A percentile compares a stretch with the other conserved stretches of the same genome.
These are phyloP conservation scores for Bombus breviceps DNA, from an alignment of 1,140 invertebrate species.

Conservation along the genomic window DNA sequence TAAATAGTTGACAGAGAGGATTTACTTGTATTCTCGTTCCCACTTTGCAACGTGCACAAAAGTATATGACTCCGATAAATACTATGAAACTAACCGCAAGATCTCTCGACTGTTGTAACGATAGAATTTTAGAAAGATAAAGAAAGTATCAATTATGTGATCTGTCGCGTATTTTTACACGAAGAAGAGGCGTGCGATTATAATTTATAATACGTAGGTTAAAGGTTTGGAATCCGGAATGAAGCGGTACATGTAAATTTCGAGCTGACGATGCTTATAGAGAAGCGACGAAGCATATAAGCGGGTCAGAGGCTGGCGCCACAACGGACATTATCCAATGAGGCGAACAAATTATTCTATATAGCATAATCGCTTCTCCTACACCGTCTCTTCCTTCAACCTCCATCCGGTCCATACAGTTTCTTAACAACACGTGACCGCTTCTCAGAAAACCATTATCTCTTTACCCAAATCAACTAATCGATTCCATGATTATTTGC, in stretches of 20 bases:
- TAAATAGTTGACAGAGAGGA: not conserved
- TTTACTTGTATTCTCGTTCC: not conserved
- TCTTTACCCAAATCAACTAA: conserved; percentile 25
- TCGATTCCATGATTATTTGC: conserved; percentile 4
- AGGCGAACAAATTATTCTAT: conserved; percentile 69
- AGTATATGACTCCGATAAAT: not conserved
- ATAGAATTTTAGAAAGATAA: no score
- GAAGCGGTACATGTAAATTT: conserved; percentile 42
- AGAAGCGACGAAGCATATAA: conserved; percentile 54
- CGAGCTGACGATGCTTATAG: conserved; percentile 29
- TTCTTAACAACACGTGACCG: conserved; percentile 49
- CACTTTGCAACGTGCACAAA: no score
- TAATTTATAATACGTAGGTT: not conserved
- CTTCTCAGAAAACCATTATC: conserved; percentile 56
- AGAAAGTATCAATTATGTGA: no score
- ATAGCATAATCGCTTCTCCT: conserved; percentile 71
- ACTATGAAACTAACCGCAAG: not conserved
- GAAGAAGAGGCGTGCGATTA: no score
- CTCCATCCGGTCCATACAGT: conserved; percentile 45
- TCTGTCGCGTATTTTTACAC: no score
- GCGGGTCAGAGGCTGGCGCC: conserved; percentile 68
- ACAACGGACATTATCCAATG: conserved; percentile 71
- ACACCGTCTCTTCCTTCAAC: conserved; percentile 52
- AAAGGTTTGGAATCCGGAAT: conserved; percentile 30
- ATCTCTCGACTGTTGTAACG: no score